Evolutionary conservation across 1,140 invertebrate genomes (phyloP).

Genomic region (Zelostemma sp.): DNA sequence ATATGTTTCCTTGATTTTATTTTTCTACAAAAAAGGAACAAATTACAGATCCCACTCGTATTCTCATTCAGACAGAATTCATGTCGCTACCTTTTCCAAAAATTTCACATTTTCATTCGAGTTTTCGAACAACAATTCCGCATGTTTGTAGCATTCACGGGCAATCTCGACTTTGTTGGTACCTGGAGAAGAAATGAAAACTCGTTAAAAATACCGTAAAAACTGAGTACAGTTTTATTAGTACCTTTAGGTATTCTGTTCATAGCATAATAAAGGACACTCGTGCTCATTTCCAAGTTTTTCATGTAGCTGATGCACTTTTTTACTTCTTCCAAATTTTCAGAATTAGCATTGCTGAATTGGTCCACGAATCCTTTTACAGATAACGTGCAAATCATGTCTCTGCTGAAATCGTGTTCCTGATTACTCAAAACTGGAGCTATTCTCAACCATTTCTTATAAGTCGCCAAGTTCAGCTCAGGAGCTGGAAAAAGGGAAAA

Average conservation of each 20-base stretch:
- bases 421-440: constrained; percentile 56
- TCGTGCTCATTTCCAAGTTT: constrained; percentile 56
- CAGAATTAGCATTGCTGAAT: constrained; percentile 35
- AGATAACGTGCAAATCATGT: constrained; percentile 63
- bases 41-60: neutral
- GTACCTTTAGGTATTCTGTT: constrained; percentile 62
- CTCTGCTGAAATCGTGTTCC: constrained; percentile 57
- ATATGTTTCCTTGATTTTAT: constrained; percentile 59
- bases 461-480: constrained; percentile 66
- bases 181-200: constrained; percentile 46
- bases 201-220: neutral
- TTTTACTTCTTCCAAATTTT: constrained; percentile 60
- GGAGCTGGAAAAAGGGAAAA: constrained; percentile 49
- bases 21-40: neutral
- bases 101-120: neutral
- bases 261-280: constrained; percentile 64
- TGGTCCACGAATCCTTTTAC: constrained; percentile 58
- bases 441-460: constrained; percentile 64
- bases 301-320: constrained; percentile 60
- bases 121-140: constrained; percentile 42
- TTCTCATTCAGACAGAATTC: no score
- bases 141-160: constrained; percentile 59
- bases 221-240: neutral
- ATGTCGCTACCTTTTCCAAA: constrained; percentile 15
- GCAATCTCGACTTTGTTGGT: constrained; percentile 66